A percentile compares a stretch with the other conserved stretches of the same genome.
These are phyloP conservation scores for Cotesia vestalis DNA, from an alignment of 1,140 invertebrate species.

Conservation along the genomic window DNA sequence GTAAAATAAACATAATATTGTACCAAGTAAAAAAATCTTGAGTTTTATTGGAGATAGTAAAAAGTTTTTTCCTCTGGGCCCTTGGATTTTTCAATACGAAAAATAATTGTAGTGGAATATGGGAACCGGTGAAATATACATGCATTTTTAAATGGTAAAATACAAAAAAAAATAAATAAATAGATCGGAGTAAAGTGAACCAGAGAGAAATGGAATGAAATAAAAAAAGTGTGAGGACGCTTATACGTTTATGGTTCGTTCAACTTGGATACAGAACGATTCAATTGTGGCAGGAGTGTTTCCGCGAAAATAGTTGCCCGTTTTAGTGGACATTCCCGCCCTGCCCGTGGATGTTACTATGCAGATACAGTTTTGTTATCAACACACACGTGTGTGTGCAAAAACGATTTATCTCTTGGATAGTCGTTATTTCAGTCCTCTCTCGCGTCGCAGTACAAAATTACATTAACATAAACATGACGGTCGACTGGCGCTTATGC, in stretches of 20 bases:
- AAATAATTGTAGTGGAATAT: conserved; percentile 15
- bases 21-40: too few species aligned
- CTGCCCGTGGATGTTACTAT: not conserved
- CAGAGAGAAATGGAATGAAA: conserved; percentile 7
- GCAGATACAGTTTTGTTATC: conserved; percentile 31
- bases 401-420: conserved; percentile 56
- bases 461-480: conserved; percentile 61
- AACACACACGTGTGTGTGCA: conserved; percentile 48
- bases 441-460: conserved; percentile 46
- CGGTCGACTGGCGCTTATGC: conserved; percentile 40
- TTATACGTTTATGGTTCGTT: conserved; percentile 22
- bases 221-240: conserved; percentile 1
- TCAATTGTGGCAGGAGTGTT: conserved; percentile 39
- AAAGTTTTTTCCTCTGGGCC: not conserved
- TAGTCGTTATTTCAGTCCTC: conserved; percentile 56
- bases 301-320: conserved; percentile 43
- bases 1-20: too few species aligned
- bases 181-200: not conserved
- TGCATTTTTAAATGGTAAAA: conserved; percentile 10
- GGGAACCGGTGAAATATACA: conserved; percentile 9
- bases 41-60: not conserved
- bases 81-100: not conserved
- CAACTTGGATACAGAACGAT: conserved; percentile 36
- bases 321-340: conserved; percentile 17
- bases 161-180: not conserved